phyloP scores from a whole-genome alignment of 2,113 vertebrate genomes.

The Morone chrysops region DNA sequence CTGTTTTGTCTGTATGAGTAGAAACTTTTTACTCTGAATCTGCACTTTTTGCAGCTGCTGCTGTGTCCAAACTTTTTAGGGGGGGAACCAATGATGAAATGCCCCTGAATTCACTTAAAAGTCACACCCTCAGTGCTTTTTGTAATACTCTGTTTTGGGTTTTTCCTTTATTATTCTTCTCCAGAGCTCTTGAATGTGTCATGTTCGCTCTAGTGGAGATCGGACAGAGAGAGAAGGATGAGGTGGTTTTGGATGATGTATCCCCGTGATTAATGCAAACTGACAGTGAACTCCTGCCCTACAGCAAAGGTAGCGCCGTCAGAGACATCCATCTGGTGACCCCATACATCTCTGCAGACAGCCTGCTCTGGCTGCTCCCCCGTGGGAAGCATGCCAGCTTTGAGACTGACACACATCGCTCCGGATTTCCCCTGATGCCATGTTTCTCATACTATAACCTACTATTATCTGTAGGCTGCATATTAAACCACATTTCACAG shows the following conservation, averaged over 20 bases:
- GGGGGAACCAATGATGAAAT: background rate
- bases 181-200: conserved; percentile 28
- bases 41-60: conserved; percentile 1
- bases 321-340: conserved; percentile 77
- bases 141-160: background rate
- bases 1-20: conserved; percentile 8
- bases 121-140: background rate
- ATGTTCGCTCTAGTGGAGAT: conserved; percentile 33
- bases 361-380: conserved; percentile 58
- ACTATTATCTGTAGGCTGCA: background rate
- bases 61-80: conserved; percentile 13
- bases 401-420: conserved; percentile 61
- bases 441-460: conserved; percentile 33
- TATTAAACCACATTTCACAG: conserved; percentile 1
- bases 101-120: background rate
- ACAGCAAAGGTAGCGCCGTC: conserved; percentile 68
- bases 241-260: conserved; percentile 52
- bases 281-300: conserved; percentile 77
- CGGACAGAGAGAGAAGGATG: conserved; percentile 43
- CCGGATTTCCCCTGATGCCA: conserved; percentile 44
- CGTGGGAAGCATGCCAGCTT: conserved; percentile 82
- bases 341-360: conserved; percentile 66
- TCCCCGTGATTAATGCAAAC: conserved; percentile 69
- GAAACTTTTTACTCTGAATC: conserved; percentile 12
- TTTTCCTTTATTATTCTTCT: background rate